Conservation (phyloP, 2,113 vertebrate genomes). For the Mirza zaza region DNA sequence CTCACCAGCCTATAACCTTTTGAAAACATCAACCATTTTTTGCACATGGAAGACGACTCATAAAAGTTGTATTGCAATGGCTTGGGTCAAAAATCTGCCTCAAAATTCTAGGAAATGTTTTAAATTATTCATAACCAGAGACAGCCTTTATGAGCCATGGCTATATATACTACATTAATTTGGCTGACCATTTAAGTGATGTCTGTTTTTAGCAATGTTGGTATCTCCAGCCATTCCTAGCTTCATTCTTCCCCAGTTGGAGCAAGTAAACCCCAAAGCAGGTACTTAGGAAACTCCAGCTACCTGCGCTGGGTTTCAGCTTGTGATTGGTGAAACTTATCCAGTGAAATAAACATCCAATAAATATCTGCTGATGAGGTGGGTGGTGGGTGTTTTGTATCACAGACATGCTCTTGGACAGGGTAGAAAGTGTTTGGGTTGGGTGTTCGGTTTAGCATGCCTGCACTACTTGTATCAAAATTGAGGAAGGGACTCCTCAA, state of each 20-base stretch:
- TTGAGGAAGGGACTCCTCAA: background rate
- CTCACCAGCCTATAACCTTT: background rate
- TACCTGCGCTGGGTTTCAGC: background rate
- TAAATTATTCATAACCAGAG: constrained; percentile 54
- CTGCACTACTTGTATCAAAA: background rate
- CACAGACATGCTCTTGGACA: background rate
- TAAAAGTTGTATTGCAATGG: constrained; percentile 39
- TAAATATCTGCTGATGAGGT: background rate
- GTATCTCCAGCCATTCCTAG: background rate
- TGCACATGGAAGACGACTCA: background rate
- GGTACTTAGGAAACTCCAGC: background rate
- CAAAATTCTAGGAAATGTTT: constrained; percentile 43
- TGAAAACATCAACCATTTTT: background rate
- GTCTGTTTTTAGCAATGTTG: background rate
- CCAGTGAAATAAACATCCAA: background rate
- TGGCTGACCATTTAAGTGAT: background rate
- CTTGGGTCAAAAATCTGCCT: background rate
- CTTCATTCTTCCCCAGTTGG: background rate
- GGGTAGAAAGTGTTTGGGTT: background rate
- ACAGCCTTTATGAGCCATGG: background rate
- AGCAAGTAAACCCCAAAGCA: background rate
- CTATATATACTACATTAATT: background rate
- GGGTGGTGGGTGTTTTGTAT: background rate
- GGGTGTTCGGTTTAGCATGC: background rate
- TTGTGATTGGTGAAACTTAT: background rate